Evolutionary conservation across 2,888 invertebrate species (phyloP), one percentile per base, ranked within the genome.

Genomic region (Cheilosia grossa): DNA sequence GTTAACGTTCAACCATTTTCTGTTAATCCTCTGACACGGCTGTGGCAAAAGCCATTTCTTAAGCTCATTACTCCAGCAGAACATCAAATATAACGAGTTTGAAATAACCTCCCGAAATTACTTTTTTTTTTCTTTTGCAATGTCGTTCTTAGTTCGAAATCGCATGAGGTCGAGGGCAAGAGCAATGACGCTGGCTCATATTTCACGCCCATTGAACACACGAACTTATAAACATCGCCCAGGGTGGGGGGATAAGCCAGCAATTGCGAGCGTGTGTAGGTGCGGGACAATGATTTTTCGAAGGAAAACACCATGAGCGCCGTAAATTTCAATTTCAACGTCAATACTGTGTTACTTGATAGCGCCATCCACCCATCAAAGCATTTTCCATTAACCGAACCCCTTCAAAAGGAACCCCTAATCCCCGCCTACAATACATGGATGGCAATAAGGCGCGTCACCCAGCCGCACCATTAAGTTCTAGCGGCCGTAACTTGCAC

Each of bases 281-380:
- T 47, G 56, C 6, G n/a, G n/a, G n/a, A n/a, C 5, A 10, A 33
- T 21, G 67, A 17, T 21, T 59, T 66, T 40, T 40, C 54, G 40
- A 13, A 64, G 42, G 37, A 30, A 51, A 61, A 61, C 19, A 72
- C 17, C 78, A 49, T 17, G 42, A 30, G 21, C 10, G 9, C 24
- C 59, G 67, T 69, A 73, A 82, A 73, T 79, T 79, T 79, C 79
- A 82, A 82, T 82, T 79, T 82, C 37, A 53, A 47, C 37, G 17
- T 73, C 47, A 63, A 44, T 17, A 47, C 9, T n/a, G n/a, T 53
- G 40, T 42, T 61, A 61, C 44, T 72, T 56, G 30, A 53, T 59
- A 17, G n/a, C 13, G 17, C 13, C 13, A 4, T 9, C 30, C 37
- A 54, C 17, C 51, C 63, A 51, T 17, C 17, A 3, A 54, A 59